Conservation (phyloP, 2,888 invertebrate genomes). For the Aspidiotus destructor region DNA sequence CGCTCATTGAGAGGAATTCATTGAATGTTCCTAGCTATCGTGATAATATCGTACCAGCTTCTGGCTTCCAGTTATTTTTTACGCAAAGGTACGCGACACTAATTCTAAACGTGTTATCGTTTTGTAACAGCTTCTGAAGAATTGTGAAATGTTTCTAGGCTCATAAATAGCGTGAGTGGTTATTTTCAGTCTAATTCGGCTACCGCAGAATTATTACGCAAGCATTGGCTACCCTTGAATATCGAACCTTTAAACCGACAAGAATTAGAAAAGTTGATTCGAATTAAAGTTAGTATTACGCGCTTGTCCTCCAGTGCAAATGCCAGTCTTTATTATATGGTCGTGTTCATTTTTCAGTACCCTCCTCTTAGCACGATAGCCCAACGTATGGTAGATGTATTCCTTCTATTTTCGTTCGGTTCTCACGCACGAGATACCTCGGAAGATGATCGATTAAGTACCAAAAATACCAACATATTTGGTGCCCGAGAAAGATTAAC, state of each 20-base stretch:
- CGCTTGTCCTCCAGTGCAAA: not conserved
- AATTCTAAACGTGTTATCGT: not conserved
- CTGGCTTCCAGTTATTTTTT: constrained; percentile 85
- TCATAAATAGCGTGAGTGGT: constrained; percentile 52
- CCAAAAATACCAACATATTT: constrained; percentile 39
- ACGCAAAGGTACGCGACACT: constrained; percentile 58
- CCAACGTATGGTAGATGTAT: constrained; percentile 70
- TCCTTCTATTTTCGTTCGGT: constrained; percentile 66
- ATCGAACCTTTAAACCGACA: constrained; percentile 65
- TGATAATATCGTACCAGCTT: constrained; percentile 65
- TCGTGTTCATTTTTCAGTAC: constrained; percentile 45
- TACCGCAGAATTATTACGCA: constrained; percentile 62
- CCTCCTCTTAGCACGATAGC: constrained; percentile 62
- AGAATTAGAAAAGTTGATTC: constrained; percentile 65
- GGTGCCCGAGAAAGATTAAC: constrained; percentile 53
- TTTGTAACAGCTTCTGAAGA: not conserved
- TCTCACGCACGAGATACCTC: constrained; percentile 23
- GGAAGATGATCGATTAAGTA: not conserved
- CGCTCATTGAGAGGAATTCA: constrained; percentile 70
- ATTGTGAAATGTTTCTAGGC: constrained; percentile 44
- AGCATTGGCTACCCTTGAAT: constrained; percentile 69
- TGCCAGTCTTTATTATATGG: not conserved
- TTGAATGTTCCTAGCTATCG: constrained; percentile 82
- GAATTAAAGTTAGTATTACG: constrained; percentile 42
- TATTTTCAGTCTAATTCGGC: constrained; percentile 45